A percentile compares a stretch with the other conserved stretches of the same genome.
phyloP scores from a whole-genome alignment of 1,140 invertebrate genomes.

The Pseudomyrmex gracilis region DNA sequence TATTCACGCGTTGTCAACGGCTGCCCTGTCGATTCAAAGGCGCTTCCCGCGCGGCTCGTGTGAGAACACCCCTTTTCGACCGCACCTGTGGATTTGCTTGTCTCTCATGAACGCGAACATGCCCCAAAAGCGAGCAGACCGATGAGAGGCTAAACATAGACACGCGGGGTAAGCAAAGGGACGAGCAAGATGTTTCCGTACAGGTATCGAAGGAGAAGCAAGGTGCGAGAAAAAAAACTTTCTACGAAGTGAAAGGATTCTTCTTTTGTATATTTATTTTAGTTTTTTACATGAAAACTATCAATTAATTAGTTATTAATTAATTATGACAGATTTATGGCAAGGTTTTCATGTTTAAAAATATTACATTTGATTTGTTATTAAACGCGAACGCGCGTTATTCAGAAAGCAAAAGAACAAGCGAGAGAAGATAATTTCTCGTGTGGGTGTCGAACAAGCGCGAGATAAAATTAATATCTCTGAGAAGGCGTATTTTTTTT shows the following conservation, averaged over 20 bases:
- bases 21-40: slow-evolving; percentile 65
- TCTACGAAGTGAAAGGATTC: neutral
- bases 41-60: slow-evolving; percentile 59
- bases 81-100: slow-evolving; percentile 72
- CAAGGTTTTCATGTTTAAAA: too few species aligned
- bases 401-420: too few species aligned
- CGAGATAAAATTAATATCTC: too few species aligned
- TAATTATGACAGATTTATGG: too few species aligned
- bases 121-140: slow-evolving; percentile 16
- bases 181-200: neutral
- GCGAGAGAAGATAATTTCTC: too few species aligned
- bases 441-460: too few species aligned
- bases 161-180: neutral
- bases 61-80: slow-evolving; percentile 65
- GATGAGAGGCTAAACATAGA: slow-evolving; percentile 47
- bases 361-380: too few species aligned
- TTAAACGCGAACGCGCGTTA: too few species aligned
- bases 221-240: neutral
- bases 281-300: too few species aligned
- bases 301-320: too few species aligned
- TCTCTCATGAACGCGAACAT: slow-evolving; percentile 45
- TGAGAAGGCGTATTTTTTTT: too few species aligned
- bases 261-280: too few species aligned
- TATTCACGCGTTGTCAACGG: slow-evolving; percentile 49
- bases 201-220: neutral